A percentile compares a stretch with the other conserved stretches of the same genome.
Evolutionary conservation across 2,888 invertebrate species (phyloP).

Genomic region (Cephus nigrinus): DNA sequence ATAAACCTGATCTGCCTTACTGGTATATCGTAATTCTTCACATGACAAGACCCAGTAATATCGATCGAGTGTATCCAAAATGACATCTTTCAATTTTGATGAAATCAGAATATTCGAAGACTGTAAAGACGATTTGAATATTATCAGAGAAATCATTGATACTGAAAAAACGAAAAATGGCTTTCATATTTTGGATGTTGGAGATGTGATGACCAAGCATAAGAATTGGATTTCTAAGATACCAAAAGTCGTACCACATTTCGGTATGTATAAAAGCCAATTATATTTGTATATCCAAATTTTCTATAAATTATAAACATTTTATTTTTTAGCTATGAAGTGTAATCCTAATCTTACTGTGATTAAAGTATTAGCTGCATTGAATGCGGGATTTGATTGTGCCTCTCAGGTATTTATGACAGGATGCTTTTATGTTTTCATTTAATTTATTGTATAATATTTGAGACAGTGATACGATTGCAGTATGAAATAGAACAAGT

Average conservation of each 20-base stretch:
- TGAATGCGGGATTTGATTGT: conserved; percentile 74
- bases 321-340: conserved; percentile 69
- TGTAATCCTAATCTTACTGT: conserved; percentile 71
- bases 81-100: conserved; percentile 27
- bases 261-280: conserved; percentile 45
- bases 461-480: conserved; percentile 9
- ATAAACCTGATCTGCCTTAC: no score
- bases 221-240: conserved; percentile 53
- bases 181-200: conserved; percentile 53
- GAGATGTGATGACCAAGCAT: conserved; percentile 50
- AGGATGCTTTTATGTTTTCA: background rate
- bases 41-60: no score
- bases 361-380: conserved; percentile 65
- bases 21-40: no score
- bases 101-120: conserved; percentile 49
- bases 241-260: conserved; percentile 57
- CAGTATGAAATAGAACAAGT: conserved; percentile 71
- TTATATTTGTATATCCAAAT: conserved; percentile 40
- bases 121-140: conserved; percentile 34
- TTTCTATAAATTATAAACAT: background rate
- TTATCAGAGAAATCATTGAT: conserved; percentile 46
- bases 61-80: no score
- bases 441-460: background rate
- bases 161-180: conserved; percentile 47
- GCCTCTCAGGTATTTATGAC: conserved; percentile 66